Base-by-base conservation (phyloP, 2,113 vertebrate species). In the Urocynchramus pylzowi region DNA sequence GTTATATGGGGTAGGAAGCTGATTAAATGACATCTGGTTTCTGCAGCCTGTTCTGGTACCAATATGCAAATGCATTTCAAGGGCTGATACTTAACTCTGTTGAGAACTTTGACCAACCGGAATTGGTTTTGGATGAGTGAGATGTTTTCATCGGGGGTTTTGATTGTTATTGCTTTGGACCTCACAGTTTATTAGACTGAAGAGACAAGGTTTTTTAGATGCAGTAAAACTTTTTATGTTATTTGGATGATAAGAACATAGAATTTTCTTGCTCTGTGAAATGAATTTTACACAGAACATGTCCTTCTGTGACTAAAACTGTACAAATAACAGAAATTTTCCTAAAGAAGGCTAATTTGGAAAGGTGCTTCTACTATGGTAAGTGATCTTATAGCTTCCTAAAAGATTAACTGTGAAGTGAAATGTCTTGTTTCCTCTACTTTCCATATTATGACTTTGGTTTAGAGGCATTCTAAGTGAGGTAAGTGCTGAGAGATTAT, bases 401-500 rank as follows among this genome's bases (percentile, higher is more conserved):
- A 37, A 71, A 88, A 60, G 24, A 75, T 83, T 94, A 92, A 52
- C 30, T 49, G 16, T 10, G 12, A 78, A 52, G 11, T 85, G 30
- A 59, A 79, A 80, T 82, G 13, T 61, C 70, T 77, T 91, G 33
- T 10, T 87, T 68, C 31, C 20, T 88, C 42, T 42, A 7, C 17
- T 94, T 96, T 87, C 70, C 35, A 6, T 83, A n/a, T 23, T 64
- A 53, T 44, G 41, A 78, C 78, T 96, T 95, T 77, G 22, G 2
- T 78, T 84, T 75, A 79, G 77, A 80, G 74, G 35, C 45, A 53
- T 59, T 92, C 13, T 81, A 59, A 73, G 54, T 81, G 87, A 97
- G 91, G 94, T 97, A 96, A 88, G 90, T 96, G 54, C 20, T 90
- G 96, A 83, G 42, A 84, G 42, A 79, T 52, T 59, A 5, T 73